Evolutionary conservation across 2,888 invertebrate genomes (phyloP).

Genomic region (Drosophila neonasuta): DNA sequence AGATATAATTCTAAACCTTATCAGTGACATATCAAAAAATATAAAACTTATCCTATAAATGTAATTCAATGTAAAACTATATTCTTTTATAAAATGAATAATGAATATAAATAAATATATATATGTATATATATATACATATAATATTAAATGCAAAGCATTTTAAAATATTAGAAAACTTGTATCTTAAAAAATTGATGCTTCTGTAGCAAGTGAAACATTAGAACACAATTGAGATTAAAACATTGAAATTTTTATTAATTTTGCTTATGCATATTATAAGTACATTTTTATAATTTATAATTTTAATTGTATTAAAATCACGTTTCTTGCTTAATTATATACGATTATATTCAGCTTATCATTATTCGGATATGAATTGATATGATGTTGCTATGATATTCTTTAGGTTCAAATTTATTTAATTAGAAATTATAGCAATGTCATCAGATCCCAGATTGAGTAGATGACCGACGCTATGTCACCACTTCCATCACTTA

Average conservation of each 20-base stretch:
- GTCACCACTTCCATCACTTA: slow-evolving; percentile 17
- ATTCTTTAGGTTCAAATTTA: slow-evolving; percentile 69
- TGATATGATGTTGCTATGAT: slow-evolving; percentile 77
- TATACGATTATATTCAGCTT: slow-evolving; percentile 42
- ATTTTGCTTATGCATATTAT: slow-evolving; percentile 8
- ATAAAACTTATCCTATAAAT: too few species aligned
- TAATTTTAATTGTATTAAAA: slow-evolving; percentile 50
- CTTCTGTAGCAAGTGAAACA: too few species aligned
- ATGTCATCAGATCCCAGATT: slow-evolving; percentile 8
- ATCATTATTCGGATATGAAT: slow-evolving; percentile 68
- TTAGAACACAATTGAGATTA: not conserved
- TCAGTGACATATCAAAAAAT: too few species aligned
- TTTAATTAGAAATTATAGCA: slow-evolving; percentile 28
- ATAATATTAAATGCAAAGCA: too few species aligned
- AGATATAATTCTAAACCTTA: too few species aligned
- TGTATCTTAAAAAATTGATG: too few species aligned
- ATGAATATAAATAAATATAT: too few species aligned
- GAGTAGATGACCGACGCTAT: not conserved
- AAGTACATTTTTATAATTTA: slow-evolving; percentile 7
- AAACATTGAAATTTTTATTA: not conserved
- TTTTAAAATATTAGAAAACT: too few species aligned
- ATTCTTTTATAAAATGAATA: too few species aligned
- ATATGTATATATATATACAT: too few species aligned
- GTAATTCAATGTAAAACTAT: too few species aligned
- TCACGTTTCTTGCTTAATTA: slow-evolving; percentile 52